phyloP scores from a whole-genome alignment of 2,797 vertebrate genomes.

The Champsocephalus esox region DNA sequence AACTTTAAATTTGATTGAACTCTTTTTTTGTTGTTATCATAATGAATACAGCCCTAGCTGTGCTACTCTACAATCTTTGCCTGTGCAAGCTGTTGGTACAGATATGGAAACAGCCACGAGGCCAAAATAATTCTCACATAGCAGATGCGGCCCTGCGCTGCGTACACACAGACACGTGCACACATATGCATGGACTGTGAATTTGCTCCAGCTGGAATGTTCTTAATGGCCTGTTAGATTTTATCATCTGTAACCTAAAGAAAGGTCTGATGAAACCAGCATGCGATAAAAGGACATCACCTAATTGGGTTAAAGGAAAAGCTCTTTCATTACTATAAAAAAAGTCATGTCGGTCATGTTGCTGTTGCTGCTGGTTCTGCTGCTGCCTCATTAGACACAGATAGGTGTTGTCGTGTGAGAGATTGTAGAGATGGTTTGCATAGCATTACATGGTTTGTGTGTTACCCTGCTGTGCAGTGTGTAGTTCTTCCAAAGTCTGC shows the following conservation, averaged over 20 bases:
- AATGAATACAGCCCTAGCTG: slow-evolving; percentile 15
- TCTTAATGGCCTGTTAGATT: slow-evolving; percentile 24
- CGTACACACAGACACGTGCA: slow-evolving; percentile 3
- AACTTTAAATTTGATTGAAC: slow-evolving; percentile 56
- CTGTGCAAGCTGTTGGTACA: slow-evolving; percentile 38
- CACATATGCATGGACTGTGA: slow-evolving; percentile 2
- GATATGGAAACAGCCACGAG: slow-evolving; percentile 37
- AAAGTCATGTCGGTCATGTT: not conserved
- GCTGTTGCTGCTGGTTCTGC: slow-evolving; percentile 9
- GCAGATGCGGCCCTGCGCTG: not conserved
- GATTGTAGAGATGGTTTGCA: slow-evolving; percentile 26
- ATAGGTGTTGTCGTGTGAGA: slow-evolving; percentile 24
- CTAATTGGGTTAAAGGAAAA: not conserved
- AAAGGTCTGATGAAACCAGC: slow-evolving; percentile 20
- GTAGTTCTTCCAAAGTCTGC: slow-evolving; percentile 39
- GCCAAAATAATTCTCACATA: slow-evolving; percentile 11
- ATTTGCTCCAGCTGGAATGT: slow-evolving; percentile 31
- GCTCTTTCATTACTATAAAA: not conserved
- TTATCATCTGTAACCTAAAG: slow-evolving; percentile 26
- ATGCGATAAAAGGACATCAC: slow-evolving; percentile 3
- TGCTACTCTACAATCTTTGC: slow-evolving; percentile 33
- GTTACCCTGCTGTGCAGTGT: slow-evolving; percentile 7
- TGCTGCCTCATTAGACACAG: slow-evolving; percentile 10
- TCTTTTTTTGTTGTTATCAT: slow-evolving; percentile 27
- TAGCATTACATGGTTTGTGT: slow-evolving; percentile 37